phyloP scores from a whole-genome alignment of 2,113 vertebrate species.

The Proteles cristata region DNA sequence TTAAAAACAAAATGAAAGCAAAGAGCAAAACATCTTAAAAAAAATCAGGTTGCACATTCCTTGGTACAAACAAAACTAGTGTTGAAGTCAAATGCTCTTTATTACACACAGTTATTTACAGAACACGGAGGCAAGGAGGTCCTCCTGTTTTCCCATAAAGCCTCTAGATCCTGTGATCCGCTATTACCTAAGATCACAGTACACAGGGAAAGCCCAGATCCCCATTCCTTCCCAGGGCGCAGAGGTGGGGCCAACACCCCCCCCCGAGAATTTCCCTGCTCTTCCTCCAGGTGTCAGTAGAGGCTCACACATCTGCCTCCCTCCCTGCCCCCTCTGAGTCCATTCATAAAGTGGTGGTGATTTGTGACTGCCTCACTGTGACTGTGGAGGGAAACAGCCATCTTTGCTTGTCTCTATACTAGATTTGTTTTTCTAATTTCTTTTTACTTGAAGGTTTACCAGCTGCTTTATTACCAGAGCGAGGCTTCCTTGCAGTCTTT shows the following conservation, averaged over 20 bases:
- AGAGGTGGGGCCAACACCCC: not conserved
- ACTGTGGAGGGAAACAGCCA: slow-evolving; percentile 69
- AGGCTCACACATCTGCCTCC: slow-evolving; percentile 54
- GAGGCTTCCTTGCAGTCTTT: slow-evolving; percentile 85
- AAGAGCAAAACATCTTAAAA: too few relatives aligned
- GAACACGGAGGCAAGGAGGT: not conserved
- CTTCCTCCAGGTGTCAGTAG: slow-evolving; percentile 86
- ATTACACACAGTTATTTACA: not conserved
- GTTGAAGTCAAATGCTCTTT: not conserved
- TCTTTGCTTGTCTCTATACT: slow-evolving; percentile 81
- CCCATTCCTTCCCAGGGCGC: too few relatives aligned
- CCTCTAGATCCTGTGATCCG: not conserved
- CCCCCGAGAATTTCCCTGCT: slow-evolving; percentile 35
- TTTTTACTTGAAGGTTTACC: slow-evolving; percentile 90
- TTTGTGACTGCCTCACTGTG: slow-evolving; percentile 69
- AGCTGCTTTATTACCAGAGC: slow-evolving; percentile 89
- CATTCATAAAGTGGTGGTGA: slow-evolving; percentile 82
- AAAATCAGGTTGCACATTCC: not conserved
- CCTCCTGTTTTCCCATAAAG: not conserved
- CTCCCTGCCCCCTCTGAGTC: slow-evolving; percentile 64
- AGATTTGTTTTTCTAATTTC: slow-evolving; percentile 92
- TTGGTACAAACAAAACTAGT: not conserved
- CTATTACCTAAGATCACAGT: not conserved
- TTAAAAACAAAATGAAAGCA: too few relatives aligned
- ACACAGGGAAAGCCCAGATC: not conserved